A percentile compares a stretch with the other conserved stretches of the same genome.
Conservation (phyloP, 2,888 invertebrate species). For the Protophormia terraenovae region DNA sequence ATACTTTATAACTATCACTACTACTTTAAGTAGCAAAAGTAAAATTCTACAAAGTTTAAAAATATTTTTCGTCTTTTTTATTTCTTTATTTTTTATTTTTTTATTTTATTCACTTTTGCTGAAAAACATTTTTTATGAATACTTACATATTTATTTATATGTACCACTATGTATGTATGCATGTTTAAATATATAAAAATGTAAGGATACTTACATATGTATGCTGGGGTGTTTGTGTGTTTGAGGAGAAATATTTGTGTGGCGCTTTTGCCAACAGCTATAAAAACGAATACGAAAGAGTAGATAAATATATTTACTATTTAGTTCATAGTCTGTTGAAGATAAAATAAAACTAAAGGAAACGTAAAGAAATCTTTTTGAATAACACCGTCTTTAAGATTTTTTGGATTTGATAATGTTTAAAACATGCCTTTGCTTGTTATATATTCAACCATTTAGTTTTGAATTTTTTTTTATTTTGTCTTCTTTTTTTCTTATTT, state of each 20-base stretch:
- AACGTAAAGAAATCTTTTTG: slow-evolving; percentile 51
- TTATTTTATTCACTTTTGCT: slow-evolving; percentile 22
- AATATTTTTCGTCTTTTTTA: slow-evolving; percentile 6
- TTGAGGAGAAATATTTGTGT: slow-evolving; percentile 1
- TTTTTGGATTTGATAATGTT: slow-evolving; percentile 58
- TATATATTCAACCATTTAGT: slow-evolving; percentile 34
- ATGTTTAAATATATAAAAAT: background rate
- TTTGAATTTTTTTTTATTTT: background rate
- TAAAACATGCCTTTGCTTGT: slow-evolving; percentile 59
- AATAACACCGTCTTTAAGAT: slow-evolving; percentile 65
- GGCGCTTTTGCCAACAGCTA: slow-evolving; percentile 60
- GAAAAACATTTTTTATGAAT: slow-evolving; percentile 14
- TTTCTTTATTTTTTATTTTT: slow-evolving; percentile 26
- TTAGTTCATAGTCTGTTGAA: slow-evolving; percentile 52
- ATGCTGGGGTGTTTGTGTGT: background rate
- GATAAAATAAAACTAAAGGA: slow-evolving; percentile 34
- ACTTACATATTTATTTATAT: background rate
- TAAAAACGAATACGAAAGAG: background rate
- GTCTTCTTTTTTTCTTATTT: background rate
- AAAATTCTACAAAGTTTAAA: slow-evolving; percentile 33
- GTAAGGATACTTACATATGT: background rate
- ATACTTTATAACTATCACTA: background rate
- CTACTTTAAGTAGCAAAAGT: background rate
- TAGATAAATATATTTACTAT: slow-evolving; percentile 6
- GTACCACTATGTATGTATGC: background rate